phyloP scores from a whole-genome alignment of 2,797 vertebrate genomes.

The Hyperoplus lanceolatus region DNA sequence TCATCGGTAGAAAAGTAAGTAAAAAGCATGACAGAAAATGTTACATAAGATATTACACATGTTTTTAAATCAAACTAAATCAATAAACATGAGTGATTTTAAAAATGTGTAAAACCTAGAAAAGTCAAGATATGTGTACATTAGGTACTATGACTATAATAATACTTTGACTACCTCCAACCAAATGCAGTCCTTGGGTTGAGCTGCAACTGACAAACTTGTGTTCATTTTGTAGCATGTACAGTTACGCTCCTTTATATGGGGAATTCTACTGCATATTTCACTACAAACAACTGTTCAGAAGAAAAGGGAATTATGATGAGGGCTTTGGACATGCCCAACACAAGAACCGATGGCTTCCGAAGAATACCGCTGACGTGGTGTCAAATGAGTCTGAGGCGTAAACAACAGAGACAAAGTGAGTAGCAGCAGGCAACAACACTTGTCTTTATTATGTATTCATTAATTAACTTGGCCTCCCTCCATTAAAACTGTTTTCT shows the following conservation, averaged over 20 bases:
- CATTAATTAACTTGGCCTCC: background rate
- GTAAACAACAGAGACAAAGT: conserved; percentile 40
- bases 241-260: conserved; percentile 83
- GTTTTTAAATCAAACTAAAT: background rate
- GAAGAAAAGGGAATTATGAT: conserved; percentile 85
- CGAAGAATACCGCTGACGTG: conserved; percentile 32
- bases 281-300: conserved; percentile 89
- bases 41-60: background rate
- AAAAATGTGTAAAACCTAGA: background rate
- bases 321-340: conserved; percentile 84
- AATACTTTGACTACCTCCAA: background rate
- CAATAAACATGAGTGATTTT: background rate
- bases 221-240: conserved; percentile 83
- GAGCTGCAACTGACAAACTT: conserved; percentile 39
- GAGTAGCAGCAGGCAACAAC: conserved; percentile 26
- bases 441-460: background rate
- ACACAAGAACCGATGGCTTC: conserved; percentile 82
- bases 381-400: conserved; percentile 47
- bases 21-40: background rate
- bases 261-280: conserved; percentile 89
- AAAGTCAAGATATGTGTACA: background rate
- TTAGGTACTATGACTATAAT: background rate
- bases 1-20: background rate
- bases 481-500: conserved; percentile 1
- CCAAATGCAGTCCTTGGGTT: background rate